Evolutionary conservation across 2,888 invertebrate species (phyloP).

Genomic region (Junonia oenone): DNA sequence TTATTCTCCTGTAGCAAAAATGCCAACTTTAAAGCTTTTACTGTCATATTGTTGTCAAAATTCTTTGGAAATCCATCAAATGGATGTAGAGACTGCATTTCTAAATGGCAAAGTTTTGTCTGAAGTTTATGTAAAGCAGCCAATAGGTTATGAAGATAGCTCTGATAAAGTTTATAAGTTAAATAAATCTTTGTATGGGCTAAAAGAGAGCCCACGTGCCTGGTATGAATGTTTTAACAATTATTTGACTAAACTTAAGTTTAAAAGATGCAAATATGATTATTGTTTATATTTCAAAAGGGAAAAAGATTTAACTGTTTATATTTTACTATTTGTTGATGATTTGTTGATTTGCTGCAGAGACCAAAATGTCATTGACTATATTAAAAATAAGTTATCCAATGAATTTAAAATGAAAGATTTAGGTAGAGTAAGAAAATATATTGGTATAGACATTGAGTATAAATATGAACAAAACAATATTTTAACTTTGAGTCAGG

Average conservation of each 20-base stretch:
- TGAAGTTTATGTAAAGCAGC: conserved; percentile 37
- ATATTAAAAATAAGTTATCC: conserved; percentile 18
- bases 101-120: conserved; percentile 33
- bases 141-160: conserved; percentile 35
- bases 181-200: conserved; percentile 35
- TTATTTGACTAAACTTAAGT: conserved; percentile 21
- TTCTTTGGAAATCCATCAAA: conserved; percentile 28
- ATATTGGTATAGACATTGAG: conserved; percentile 42
- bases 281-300: conserved; percentile 21
- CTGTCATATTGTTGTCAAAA: too few relatives aligned
- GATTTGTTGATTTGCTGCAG: conserved; percentile 2
- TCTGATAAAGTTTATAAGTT: conserved; percentile 38
- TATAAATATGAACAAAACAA: conserved; percentile 30
- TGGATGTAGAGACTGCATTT: conserved; percentile 37
- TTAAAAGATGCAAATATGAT: conserved; percentile 29
- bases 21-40: conserved; percentile 40
- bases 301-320: neutral
- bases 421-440: conserved; percentile 37
- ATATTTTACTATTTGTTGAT: conserved; percentile 1
- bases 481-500: conserved; percentile 36
- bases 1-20: conserved; percentile 36
- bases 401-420: too few relatives aligned
- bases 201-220: conserved; percentile 19
- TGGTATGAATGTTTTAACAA: conserved; percentile 28
- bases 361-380: neutral